Base-by-base conservation (phyloP, 2,797 vertebrate species). In the Esox lucius region DNA sequence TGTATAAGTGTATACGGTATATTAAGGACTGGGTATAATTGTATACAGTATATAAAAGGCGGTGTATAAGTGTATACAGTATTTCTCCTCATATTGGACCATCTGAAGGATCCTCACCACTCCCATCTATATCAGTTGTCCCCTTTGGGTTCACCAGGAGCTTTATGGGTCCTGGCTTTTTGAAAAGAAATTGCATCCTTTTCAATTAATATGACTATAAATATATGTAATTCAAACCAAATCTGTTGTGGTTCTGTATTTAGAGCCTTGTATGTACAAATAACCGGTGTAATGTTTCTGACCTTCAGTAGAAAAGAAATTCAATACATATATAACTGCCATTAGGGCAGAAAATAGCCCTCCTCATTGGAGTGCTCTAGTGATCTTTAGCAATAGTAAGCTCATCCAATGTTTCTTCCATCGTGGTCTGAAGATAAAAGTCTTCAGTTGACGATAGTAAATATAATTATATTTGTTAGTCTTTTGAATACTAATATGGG, bases 171-270 rank as follows among this genome's bases (percentile, higher is more conserved):
- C 24, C 15, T 17, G 26, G 48, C 61, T n/a, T 66, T 3, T 16
- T 75, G 28, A 7, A 22, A 48, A 49, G 48, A 26, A 78, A 68
- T 76, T 75, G 35, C 16, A 72, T 81, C 51, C 48, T 71, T 78
- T 7, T 56, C 19, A 33, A 19, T 31, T 35, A 24, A 19, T 42
- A 49, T 35, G 53, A 5, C 26, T 35, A 35, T 35, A 35, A 35
- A 35, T 35, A 35, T 35, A 51, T 73, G 65, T 76, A 5, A 82
- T 77, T 71, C 68, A 46, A 62, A 4, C 75, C 78, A 78, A 53
- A 75, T 70, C 66, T 49, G 8, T 61, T 82, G 59, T 64, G 78
- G 31, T 83, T 72, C 3, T 5, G 28, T 76, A 73, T 68, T 67
- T 35, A 35, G 68, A 74, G 22, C 53, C 19, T 48, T 53, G 15